A percentile compares a stretch with the other conserved stretches of the same genome.
phyloP scores from a whole-genome alignment of 2,113 vertebrate species.

The Elephantulus edwardii region DNA sequence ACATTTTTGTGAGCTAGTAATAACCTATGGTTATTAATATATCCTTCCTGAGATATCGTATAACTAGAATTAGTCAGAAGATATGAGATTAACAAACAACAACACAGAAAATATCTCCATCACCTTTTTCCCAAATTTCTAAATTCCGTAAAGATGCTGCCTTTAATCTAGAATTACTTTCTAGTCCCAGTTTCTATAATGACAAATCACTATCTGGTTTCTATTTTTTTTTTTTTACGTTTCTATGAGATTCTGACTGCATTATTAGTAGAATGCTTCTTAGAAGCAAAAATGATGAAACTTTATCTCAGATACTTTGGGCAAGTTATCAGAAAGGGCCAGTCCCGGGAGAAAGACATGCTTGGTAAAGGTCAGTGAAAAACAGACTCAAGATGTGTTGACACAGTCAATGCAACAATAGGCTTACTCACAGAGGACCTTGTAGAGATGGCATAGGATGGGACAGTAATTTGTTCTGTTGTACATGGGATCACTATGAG shows the following conservation, averaged over 20 bases:
- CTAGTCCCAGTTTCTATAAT: background rate
- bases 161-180: background rate
- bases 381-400: too few relatives aligned
- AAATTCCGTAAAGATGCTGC: background rate
- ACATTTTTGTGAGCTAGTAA: background rate
- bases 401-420: too few relatives aligned
- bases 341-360: too few relatives aligned
- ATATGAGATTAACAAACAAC: background rate
- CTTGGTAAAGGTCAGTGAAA: too few relatives aligned
- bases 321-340: too few relatives aligned
- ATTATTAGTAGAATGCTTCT: background rate
- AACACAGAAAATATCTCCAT: background rate
- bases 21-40: background rate
- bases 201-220: background rate
- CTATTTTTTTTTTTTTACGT: constrained; percentile 28
- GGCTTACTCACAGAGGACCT: too few relatives aligned
- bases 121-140: background rate
- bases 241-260: constrained; percentile 43
- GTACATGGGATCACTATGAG: too few relatives aligned
- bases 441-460: too few relatives aligned
- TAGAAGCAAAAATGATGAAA: too few relatives aligned
- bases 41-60: background rate
- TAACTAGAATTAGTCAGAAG: background rate
- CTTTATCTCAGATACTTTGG: too few relatives aligned
- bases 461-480: too few relatives aligned